phyloP scores from a whole-genome alignment of 2,113 vertebrate genomes.

The Hemibagrus wyckioides region DNA sequence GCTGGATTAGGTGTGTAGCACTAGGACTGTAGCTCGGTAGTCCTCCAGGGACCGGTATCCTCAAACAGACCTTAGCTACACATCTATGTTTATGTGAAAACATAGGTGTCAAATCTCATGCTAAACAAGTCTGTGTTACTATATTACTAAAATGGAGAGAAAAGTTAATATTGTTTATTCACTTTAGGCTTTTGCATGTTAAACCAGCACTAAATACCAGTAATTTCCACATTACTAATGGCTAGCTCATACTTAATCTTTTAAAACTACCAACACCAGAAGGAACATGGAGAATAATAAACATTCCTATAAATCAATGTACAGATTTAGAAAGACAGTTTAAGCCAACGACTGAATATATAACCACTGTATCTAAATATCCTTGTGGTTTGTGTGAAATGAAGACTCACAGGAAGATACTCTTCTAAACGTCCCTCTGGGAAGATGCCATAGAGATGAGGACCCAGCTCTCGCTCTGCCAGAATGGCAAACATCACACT shows the following conservation, averaged over 20 bases:
- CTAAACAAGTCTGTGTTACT: background rate
- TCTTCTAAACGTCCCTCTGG: conserved; percentile 91
- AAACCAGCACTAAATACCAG: background rate
- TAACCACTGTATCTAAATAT: background rate
- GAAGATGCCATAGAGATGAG: conserved; percentile 90
- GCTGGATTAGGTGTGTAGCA: background rate
- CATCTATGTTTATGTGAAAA: background rate
- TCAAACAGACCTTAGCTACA: background rate
- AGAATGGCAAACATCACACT: conserved; percentile 97
- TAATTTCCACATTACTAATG: background rate
- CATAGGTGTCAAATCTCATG: background rate
- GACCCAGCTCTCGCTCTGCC: conserved; percentile 86
- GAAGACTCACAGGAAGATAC: conserved; percentile 81
- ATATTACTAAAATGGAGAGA: too few species aligned
- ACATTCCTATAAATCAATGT: background rate
- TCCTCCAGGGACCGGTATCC: background rate
- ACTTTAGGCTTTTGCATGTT: background rate
- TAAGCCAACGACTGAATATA: background rate
- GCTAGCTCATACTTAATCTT: background rate
- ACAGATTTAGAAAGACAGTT: background rate
- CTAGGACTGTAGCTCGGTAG: background rate
- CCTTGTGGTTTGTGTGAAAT: background rate
- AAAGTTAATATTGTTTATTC: background rate
- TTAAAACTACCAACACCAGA: too few species aligned
- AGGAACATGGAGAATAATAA: background rate